Evolutionary conservation across 2,888 invertebrate species (phyloP).

Genomic region (Nemapogon koenigi): DNA sequence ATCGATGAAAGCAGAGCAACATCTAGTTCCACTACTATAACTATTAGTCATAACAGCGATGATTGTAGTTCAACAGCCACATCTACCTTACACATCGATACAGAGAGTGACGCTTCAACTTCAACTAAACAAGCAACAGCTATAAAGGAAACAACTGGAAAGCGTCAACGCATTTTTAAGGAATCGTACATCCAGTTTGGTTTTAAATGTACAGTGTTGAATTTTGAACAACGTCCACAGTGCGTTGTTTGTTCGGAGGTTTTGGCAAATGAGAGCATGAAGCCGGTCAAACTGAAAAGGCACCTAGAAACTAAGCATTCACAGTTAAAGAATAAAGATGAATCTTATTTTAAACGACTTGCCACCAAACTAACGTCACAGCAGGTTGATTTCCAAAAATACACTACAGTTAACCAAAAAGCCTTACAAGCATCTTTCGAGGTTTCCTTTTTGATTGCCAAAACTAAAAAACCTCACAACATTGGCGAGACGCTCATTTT

Average conservation of each 20-base stretch:
- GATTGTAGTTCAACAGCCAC: slow-evolving; percentile 10
- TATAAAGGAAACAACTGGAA: slow-evolving; percentile 5
- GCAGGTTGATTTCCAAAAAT: not conserved
- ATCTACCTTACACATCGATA: slow-evolving; percentile 8
- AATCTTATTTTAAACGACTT: not conserved
- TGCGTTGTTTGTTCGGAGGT: slow-evolving; percentile 7
- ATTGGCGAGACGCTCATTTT: not conserved
- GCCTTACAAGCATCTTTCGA: not conserved
- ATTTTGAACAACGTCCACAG: slow-evolving; percentile 9
- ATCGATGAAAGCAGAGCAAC: not conserved
- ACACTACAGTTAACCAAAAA: not conserved
- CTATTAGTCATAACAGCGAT: slow-evolving; percentile 7
- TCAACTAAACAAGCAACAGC: slow-evolving; percentile 10
- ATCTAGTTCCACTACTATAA: slow-evolving; percentile 1
- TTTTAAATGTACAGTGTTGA: slow-evolving; percentile 8
- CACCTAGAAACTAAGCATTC: slow-evolving; percentile 15
- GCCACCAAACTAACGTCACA: not conserved
- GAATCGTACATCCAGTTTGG: slow-evolving; percentile 5
- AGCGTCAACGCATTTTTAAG: slow-evolving; percentile 1
- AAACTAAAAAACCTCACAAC: not conserved
- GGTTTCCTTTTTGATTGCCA: not conserved
- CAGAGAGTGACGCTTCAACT: slow-evolving; percentile 9
- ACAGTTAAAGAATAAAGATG: not conserved
- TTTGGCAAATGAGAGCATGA: slow-evolving; percentile 14
- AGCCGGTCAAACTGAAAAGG: slow-evolving; percentile 14